Evolutionary conservation across 1,140 invertebrate genomes (phyloP).

Genomic region (Orius insidiosus): DNA sequence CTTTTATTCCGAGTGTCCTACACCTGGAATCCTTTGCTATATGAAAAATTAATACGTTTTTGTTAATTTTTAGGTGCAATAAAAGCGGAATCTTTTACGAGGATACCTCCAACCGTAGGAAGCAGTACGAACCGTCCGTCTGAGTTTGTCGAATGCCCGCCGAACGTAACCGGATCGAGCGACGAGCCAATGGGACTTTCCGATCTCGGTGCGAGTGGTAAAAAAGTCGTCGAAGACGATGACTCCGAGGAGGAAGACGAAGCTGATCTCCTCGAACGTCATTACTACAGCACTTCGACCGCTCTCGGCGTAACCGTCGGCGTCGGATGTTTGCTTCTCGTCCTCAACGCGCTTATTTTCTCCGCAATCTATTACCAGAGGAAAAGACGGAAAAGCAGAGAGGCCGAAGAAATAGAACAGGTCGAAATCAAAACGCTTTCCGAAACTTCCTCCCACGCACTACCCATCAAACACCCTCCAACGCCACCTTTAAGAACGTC

Average conservation of each 20-base stretch:
- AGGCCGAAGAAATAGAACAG: conserved; percentile 20
- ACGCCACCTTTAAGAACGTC: conserved; percentile 28
- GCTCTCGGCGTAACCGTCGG: conserved; percentile 77
- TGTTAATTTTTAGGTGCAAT: conserved; percentile 29
- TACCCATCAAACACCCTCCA: conserved; percentile 28
- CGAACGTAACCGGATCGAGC: conserved; percentile 26
- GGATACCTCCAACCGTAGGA: conserved; percentile 28
- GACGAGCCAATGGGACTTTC: conserved; percentile 24
- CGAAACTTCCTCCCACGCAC: conserved; percentile 18
- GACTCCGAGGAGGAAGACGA: conserved; percentile 29
- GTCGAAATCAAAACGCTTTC: conserved; percentile 21
- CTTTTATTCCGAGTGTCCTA: too few species aligned
- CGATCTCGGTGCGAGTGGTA: conserved; percentile 21
- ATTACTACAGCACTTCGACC: conserved; percentile 54
- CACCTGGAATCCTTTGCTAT: too few species aligned
- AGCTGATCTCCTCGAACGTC: conserved; percentile 31
- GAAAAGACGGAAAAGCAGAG: conserved; percentile 25
- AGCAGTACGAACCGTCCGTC: conserved; percentile 22
- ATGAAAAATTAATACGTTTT: too few species aligned
- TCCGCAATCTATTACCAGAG: conserved; percentile 70
- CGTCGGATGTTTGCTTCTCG: conserved; percentile 67
- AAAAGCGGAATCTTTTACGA: conserved; percentile 37
- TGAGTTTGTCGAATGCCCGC: conserved; percentile 24
- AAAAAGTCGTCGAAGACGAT: conserved; percentile 22
- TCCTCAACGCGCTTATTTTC: conserved; percentile 74